A percentile compares a stretch with the other conserved stretches of the same genome.
phyloP scores from a whole-genome alignment of 2,888 invertebrate species.

The Rhamnusium bicolor region DNA sequence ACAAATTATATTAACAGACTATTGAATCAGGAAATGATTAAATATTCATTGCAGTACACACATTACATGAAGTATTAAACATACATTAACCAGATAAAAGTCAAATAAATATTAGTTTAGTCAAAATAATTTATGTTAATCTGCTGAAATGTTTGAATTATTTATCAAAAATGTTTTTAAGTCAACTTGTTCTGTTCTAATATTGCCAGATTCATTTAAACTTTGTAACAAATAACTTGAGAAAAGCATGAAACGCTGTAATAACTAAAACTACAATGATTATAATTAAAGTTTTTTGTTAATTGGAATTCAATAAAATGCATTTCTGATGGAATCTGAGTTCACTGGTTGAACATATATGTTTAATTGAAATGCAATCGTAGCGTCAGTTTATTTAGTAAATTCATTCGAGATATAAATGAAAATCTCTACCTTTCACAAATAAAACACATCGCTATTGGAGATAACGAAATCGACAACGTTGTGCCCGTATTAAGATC shows the following conservation, averaged over 20 bases:
- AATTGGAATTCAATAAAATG: not conserved
- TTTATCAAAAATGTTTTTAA: too few relatives aligned
- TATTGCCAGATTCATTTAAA: not conserved
- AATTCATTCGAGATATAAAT: slow-evolving; percentile 63
- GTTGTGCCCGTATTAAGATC: slow-evolving; percentile 6
- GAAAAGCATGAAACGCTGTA: not conserved
- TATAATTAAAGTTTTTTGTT: slow-evolving; percentile 1
- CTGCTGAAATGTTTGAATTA: too few relatives aligned
- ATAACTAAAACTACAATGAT: not conserved
- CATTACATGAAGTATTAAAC: too few relatives aligned
- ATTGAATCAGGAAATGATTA: too few relatives aligned
- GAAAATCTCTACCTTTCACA: slow-evolving; percentile 50
- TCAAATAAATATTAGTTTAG: too few relatives aligned
- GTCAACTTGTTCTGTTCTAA: too few relatives aligned
- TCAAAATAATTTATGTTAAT: too few relatives aligned
- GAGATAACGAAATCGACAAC: slow-evolving; percentile 29
- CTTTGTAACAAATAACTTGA: not conserved
- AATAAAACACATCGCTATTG: slow-evolving; percentile 12
- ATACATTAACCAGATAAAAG: too few relatives aligned
- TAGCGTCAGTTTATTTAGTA: slow-evolving; percentile 64
- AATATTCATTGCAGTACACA: too few relatives aligned
- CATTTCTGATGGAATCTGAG: slow-evolving; percentile 11
- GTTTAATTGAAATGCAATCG: slow-evolving; percentile 66
- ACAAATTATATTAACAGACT: too few relatives aligned
- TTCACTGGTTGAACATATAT: slow-evolving; percentile 50